These are phyloP conservation scores for Hoplostethus atlanticus DNA, from an alignment of 2,797 vertebrate genomes.

Conservation along the genomic window DNA sequence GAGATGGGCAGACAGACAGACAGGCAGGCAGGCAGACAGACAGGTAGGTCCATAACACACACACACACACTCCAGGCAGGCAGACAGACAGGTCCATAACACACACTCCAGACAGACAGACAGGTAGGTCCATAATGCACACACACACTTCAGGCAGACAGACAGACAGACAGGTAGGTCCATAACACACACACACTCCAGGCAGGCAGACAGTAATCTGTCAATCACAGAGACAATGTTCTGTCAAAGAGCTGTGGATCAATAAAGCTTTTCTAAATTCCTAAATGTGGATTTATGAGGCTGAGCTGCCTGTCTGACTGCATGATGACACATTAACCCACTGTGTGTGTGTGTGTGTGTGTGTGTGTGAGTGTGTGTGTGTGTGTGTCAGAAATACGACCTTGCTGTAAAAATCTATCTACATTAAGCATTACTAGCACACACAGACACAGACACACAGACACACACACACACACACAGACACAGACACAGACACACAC, in stretches of 20 bases:
- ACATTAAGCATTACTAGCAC: neutral
- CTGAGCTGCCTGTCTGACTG: slow-evolving; percentile 48
- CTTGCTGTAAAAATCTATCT: no score
- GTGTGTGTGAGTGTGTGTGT: slow-evolving; percentile 2
- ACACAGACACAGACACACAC: no score
- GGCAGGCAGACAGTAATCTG: neutral
- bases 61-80: no score
- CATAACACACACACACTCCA: neutral
- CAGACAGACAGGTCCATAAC: no score
- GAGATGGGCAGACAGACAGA: no score
- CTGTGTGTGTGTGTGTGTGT: slow-evolving; percentile 25
- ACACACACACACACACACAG: no score
- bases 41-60: no score
- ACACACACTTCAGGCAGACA: no score
- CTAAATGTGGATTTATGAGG: slow-evolving; percentile 39
- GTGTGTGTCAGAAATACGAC: neutral
- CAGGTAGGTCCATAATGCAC: no score
- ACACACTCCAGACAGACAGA: no score
- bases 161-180: no score
- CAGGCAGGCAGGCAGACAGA: no score
- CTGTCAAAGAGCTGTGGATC: slow-evolving; percentile 23
- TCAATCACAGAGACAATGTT: slow-evolving; percentile 12
- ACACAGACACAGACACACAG: neutral
- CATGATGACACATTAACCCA: slow-evolving; percentile 45
- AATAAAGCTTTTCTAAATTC: slow-evolving; percentile 33